These are phyloP conservation scores for Orestias chungarensis DNA, from an alignment of 2,797 vertebrate species.

Conservation along the genomic window DNA sequence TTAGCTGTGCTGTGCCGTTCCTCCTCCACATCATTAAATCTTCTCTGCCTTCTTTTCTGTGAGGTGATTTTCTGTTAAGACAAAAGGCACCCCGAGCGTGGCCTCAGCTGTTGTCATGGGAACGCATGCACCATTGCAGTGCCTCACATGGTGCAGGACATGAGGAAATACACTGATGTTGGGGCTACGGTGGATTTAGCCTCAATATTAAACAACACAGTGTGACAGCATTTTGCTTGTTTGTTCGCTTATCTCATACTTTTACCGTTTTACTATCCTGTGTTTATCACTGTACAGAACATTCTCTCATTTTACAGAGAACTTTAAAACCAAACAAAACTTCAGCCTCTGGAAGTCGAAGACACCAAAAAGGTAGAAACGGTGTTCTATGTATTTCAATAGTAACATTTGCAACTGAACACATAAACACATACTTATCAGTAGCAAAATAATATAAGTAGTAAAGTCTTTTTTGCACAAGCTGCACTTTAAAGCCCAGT, in stretches of 20 bases:
- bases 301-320: neutral
- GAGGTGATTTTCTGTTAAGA: constrained; percentile 52
- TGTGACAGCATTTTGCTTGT: neutral
- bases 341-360: constrained; percentile 49
- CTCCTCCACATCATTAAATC: constrained; percentile 65
- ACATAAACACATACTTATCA: constrained; percentile 21
- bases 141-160: constrained; percentile 49
- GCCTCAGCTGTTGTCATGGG: constrained; percentile 70
- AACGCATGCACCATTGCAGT: constrained; percentile 66
- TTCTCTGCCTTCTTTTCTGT: constrained; percentile 48
- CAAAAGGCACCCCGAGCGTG: constrained; percentile 58
- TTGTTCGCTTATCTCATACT: too few species aligned
- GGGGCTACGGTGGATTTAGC: neutral
- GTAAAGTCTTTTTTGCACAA: constrained; percentile 1
- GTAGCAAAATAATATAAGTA: constrained; percentile 6
- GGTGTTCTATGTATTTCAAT: constrained; percentile 41
- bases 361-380: constrained; percentile 24
- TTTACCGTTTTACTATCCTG: neutral
- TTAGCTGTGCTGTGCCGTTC: constrained; percentile 27
- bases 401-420: constrained; percentile 36
- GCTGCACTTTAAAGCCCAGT: neutral
- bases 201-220: neutral
- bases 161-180: constrained; percentile 29
- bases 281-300: neutral
- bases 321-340: constrained; percentile 55